Conservation (phyloP, 2,888 invertebrate species). For the Lycocerus yunnanus region DNA sequence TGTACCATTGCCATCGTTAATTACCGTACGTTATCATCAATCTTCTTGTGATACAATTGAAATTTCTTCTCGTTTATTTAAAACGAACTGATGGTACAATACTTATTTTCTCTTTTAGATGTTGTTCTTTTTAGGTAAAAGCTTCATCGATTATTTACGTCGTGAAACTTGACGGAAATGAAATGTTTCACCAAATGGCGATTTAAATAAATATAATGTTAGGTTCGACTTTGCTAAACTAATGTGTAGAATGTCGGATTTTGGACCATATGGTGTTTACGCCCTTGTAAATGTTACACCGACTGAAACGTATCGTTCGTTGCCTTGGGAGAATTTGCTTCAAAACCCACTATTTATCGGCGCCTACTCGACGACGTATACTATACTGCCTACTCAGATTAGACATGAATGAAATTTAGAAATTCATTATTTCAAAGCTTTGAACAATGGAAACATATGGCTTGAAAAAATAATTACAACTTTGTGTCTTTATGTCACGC, state of each 20-base stretch:
- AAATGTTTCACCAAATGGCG: not conserved
- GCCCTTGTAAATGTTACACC: slow-evolving; percentile 22
- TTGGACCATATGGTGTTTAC: slow-evolving; percentile 26
- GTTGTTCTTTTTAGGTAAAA: not conserved
- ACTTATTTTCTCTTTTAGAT: too few species aligned
- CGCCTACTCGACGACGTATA: slow-evolving; percentile 22
- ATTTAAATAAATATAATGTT: not conserved
- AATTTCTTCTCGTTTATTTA: not conserved
- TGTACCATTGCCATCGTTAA: not conserved
- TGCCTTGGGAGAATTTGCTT: slow-evolving; percentile 23
- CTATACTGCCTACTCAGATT: slow-evolving; percentile 19
- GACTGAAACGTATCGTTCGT: slow-evolving; percentile 18
- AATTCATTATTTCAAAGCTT: not conserved
- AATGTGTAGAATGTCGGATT: not conserved
- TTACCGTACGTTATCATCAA: not conserved
- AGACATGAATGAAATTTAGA: slow-evolving; percentile 25
- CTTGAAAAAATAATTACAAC: not conserved
- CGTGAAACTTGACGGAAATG: not conserved
- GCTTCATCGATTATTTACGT: not conserved
- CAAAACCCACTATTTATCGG: slow-evolving; percentile 23
- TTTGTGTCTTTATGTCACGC: not conserved
- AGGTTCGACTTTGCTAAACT: not conserved
- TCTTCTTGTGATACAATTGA: not conserved
- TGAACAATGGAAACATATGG: not conserved
- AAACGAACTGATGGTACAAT: too few species aligned